phyloP scores from a whole-genome alignment of 2,797 vertebrate genomes.

The Fistularia tabacaria region DNA sequence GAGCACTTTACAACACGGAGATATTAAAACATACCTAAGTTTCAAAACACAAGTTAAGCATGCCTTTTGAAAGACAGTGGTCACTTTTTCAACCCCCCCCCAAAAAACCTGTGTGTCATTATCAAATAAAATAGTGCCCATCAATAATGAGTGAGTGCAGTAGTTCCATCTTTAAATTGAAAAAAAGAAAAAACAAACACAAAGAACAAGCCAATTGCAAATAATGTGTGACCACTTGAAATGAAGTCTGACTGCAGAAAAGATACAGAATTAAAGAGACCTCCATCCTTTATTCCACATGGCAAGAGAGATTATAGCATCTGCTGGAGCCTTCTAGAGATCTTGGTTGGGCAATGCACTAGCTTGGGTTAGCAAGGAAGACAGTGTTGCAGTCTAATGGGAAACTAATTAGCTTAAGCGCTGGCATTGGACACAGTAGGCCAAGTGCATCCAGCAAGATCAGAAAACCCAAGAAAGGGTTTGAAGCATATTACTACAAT shows the following conservation, averaged over 20 bases:
- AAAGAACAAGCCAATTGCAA: no score
- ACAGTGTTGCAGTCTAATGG: slow-evolving; percentile 62
- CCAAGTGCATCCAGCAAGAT: slow-evolving; percentile 34
- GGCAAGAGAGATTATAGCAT: slow-evolving; percentile 52
- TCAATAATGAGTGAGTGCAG: no score
- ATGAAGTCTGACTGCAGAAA: slow-evolving; percentile 10
- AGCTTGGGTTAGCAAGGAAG: slow-evolving; percentile 52
- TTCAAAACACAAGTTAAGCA: not conserved
- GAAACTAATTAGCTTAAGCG: slow-evolving; percentile 71
- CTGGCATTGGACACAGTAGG: slow-evolving; percentile 41
- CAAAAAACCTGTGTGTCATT: no score
- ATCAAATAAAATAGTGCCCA: no score
- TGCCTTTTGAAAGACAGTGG: slow-evolving; percentile 6
- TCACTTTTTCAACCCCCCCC: not conserved
- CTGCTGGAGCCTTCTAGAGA: slow-evolving; percentile 47
- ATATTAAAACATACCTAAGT: not conserved
- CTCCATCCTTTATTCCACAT: slow-evolving; percentile 50
- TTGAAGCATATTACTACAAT: slow-evolving; percentile 51
- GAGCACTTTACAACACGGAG: not conserved
- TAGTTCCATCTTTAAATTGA: no score
- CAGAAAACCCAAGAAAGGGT: slow-evolving; percentile 52
- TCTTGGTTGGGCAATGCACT: slow-evolving; percentile 41
- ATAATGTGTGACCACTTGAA: no score
- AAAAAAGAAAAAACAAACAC: no score
- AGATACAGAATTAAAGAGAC: slow-evolving; percentile 57